A percentile compares a stretch with the other conserved stretches of the same genome.
These are phyloP conservation scores for Uromys caudimaculatus DNA, from an alignment of 2,797 vertebrate genomes.

Conservation along the genomic window DNA sequence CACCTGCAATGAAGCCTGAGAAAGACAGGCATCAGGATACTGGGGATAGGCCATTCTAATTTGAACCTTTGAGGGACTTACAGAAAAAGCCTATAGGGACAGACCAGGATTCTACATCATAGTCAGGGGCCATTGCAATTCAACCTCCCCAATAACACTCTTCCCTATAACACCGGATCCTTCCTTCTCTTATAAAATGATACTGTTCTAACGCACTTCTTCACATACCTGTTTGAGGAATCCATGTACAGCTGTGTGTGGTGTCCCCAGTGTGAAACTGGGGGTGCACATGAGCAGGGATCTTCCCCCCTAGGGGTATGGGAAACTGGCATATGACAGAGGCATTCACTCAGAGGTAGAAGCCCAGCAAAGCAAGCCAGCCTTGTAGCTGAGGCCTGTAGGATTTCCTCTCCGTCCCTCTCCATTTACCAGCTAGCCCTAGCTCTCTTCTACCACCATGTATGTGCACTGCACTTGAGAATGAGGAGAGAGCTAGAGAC, in stretches of 20 bases:
- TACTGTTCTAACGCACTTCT: neutral
- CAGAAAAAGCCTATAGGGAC: neutral
- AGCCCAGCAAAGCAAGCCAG: neutral
- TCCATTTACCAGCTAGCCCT: neutral
- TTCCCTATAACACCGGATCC: neutral
- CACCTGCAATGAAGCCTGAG: neutral
- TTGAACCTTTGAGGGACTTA: neutral
- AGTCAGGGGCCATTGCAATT: neutral
- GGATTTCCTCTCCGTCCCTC: too few species aligned
- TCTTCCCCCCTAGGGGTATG: rapidly evolving
- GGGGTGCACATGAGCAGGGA: neutral
- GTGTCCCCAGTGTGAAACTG: neutral
- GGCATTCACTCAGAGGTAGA: neutral
- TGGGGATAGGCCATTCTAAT: neutral
- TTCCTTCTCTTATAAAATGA: neutral
- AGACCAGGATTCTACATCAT: rapidly evolving
- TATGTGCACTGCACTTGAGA: neutral
- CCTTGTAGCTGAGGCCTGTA: neutral
- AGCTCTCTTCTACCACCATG: neutral
- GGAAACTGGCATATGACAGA: neutral
- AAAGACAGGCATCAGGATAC: neutral
- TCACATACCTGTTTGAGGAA: neutral
- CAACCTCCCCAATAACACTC: neutral
- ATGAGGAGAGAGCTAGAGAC: neutral
- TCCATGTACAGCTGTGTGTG: neutral